Evolutionary conservation across 1,140 invertebrate genomes (phyloP), one percentile per base, ranked within the genome.

Genomic region (Physella acuta): DNA sequence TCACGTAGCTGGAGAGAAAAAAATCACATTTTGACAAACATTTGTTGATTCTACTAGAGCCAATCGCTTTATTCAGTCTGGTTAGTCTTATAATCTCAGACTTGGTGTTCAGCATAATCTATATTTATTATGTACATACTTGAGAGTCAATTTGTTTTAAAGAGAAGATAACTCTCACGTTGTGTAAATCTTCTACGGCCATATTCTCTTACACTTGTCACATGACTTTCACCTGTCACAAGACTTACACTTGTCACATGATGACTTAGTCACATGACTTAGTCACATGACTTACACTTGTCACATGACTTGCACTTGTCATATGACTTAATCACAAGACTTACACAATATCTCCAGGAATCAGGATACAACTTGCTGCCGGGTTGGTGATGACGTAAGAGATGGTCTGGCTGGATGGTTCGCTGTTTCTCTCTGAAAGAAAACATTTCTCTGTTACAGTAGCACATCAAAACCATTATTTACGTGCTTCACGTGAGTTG

Each of bases 1-100:
- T 76, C 30, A 81, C 79, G 68, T 81, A 81, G 26, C 79, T 81
- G 71, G 26, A 63, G 44, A 31, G 44, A 30, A 5, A 11, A 55
- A 26, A 55, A n/a, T 55, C 5, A 28, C 52, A n/a, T 55, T 55
- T 8, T n/a, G 24, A 55, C 8, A 55, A 8, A 55, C 8, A 55
- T 17, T 14, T 14, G 24, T 28, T 55, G 5, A 55, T 14, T 17
- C 8, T 55, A 55, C 5, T n/a, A 14, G 8, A 55, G n/a, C n/a
- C n/a, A 44, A 20, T 44, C 39, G 20, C 8, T 44, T 11, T 11
- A 44, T 44, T 11, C 8, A 44, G 39, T 11, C 20, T 44, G 39
- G n/a, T n/a, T n/a, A n/a, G n/a, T n/a, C n/a, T n/a, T n/a, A n/a
- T n/a, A n/a, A n/a, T n/a, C n/a, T n/a, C n/a, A n/a, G n/a, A n/a